These are phyloP conservation scores for Propithecus perrieri DNA, from an alignment of 2,797 vertebrate species.

Conservation along the genomic window DNA sequence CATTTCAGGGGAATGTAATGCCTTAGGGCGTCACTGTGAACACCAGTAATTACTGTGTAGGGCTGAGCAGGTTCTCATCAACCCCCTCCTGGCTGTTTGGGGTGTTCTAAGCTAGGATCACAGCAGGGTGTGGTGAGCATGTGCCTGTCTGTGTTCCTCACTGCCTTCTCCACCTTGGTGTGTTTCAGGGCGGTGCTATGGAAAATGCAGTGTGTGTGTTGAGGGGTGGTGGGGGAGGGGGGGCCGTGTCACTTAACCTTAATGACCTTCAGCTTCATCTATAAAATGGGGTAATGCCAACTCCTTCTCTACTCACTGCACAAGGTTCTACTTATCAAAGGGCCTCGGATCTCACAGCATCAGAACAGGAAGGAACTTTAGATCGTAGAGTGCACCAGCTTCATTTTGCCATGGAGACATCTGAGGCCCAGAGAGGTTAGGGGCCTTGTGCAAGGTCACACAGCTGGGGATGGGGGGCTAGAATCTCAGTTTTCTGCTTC, in stretches of 20 bases:
- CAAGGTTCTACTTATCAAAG: not conserved
- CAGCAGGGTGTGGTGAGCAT: not conserved
- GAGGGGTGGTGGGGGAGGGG: no score
- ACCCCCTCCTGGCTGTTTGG: not conserved
- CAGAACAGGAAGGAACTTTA: not conserved
- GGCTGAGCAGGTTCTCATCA: not conserved
- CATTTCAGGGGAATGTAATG: conserved; percentile 2
- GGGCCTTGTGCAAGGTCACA: not conserved
- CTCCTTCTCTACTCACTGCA: not conserved
- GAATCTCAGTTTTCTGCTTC: not conserved
- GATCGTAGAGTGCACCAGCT: not conserved
- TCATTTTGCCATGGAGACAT: not conserved
- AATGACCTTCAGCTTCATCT: not conserved
- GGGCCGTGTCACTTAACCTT: not conserved
- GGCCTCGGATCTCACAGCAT: not conserved
- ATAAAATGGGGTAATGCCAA: not conserved
- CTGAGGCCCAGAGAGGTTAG: conserved; percentile 5
- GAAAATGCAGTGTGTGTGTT: not conserved
- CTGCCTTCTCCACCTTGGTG: not conserved
- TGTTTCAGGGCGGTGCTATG: rapidly evolving
- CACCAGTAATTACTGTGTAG: conserved; percentile 28
- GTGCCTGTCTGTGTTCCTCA: rapidly evolving
- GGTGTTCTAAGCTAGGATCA: not conserved
- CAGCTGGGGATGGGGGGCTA: not conserved
- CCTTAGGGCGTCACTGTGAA: not conserved